Evolutionary conservation across 2,888 invertebrate species (phyloP).

Genomic region (Phlogophora meticulosa): DNA sequence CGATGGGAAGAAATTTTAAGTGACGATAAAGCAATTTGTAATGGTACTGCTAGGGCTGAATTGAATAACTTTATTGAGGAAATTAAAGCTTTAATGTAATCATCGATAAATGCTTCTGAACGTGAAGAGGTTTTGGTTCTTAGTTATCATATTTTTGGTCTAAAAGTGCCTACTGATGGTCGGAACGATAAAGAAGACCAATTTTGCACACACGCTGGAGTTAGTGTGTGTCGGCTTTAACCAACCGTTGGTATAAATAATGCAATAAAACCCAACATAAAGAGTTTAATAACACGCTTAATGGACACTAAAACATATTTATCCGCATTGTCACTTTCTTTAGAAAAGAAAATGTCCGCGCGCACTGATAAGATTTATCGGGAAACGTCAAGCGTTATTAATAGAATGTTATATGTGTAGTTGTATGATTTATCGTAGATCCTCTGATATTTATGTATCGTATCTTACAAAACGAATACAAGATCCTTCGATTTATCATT

Average conservation of each 20-base stretch:
- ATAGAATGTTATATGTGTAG: not conserved
- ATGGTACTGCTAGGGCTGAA: conserved; percentile 11
- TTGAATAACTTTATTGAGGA: conserved; percentile 17
- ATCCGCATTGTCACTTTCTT: not conserved
- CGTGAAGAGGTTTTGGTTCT: not conserved
- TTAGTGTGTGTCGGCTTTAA: too few relatives aligned
- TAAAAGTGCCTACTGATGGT: too few relatives aligned
- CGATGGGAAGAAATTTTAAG: conserved; percentile 29
- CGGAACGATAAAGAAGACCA: not conserved
- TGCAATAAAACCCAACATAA: conserved; percentile 8
- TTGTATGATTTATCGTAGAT: conserved; percentile 13
- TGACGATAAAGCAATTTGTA: conserved; percentile 49
- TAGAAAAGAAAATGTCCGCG: conserved; percentile 8
- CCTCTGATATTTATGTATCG: not conserved
- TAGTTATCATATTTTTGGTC: not conserved
- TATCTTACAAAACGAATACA: conserved; percentile 7
- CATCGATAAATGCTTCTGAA: not conserved
- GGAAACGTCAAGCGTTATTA: conserved; percentile 18
- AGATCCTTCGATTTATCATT: not conserved
- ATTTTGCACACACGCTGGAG: not conserved
- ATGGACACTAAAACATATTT: conserved; percentile 15
- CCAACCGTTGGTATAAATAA: not conserved
- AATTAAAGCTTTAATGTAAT: conserved; percentile 9
- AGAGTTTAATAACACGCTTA: conserved; percentile 2
- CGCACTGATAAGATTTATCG: conserved; percentile 4